Conservation (phyloP, 2,797 vertebrate species). For the Chelmon rostratus region DNA sequence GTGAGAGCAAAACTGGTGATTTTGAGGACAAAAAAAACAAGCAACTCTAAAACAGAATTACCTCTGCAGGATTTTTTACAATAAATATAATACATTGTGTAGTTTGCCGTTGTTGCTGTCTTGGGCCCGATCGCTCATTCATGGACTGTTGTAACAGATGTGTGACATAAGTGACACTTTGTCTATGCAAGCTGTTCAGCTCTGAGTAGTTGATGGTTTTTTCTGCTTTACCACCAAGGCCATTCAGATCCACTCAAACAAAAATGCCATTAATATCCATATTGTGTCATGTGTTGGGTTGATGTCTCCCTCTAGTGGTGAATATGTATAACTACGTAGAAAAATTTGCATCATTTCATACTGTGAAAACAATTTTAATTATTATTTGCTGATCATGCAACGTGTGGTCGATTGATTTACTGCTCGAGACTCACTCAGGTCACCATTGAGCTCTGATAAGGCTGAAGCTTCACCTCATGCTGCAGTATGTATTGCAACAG, state of each 20-base stretch:
- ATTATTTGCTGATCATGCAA: neutral
- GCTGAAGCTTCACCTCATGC: too few relatives aligned
- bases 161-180: constrained; percentile 31
- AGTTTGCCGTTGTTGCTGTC: neutral
- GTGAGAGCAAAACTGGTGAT: constrained; percentile 76
- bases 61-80: neutral
- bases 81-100: neutral
- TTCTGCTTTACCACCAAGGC: constrained; percentile 17
- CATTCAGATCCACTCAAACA: constrained; percentile 23
- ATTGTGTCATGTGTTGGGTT: constrained; percentile 6
- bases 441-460: too few relatives aligned
- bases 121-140: constrained; percentile 13
- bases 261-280: constrained; percentile 29
- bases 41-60: neutral
- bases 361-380: neutral
- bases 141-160: constrained; percentile 6
- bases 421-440: too few relatives aligned
- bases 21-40: neutral
- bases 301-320: constrained; percentile 76
- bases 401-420: too few relatives aligned
- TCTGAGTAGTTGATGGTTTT: constrained; percentile 23
- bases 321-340: neutral
- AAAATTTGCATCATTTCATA: neutral
- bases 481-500: too few relatives aligned
- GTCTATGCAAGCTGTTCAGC: constrained; percentile 20